Evolutionary conservation across 37 sponge, comb jelly and placozoan genomes (phyloP), one percentile per base, ranked within the genome.

Genomic region (Beroe ovata): DNA sequence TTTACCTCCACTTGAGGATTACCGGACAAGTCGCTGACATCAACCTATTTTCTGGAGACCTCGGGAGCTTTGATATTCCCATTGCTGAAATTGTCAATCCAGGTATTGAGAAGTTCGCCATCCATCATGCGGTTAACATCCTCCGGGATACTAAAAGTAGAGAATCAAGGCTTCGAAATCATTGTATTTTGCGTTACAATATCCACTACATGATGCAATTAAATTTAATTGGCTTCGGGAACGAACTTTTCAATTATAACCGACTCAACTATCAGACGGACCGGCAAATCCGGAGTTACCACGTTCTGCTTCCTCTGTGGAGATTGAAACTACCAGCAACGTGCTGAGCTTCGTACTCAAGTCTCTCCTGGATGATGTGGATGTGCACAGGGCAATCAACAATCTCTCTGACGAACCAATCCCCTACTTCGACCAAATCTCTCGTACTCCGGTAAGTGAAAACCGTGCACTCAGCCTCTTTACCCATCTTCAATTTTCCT

Each of bases 401-500:
- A 71, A 88, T 18, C 60, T 97, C 0, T 84, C 42, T 29, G 60
- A 92, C 16, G 97, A 97, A 71, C 93, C 94, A 0, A 64, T 95
- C 0, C 95, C 95, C n/a, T 97, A 91, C 88, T 95, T 95, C 66
- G 29, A 59, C 47, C 96, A 96, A 88, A 93, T 94, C 64, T 29
- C 69, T 66, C 32, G 69, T 34, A 26, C 69, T 34, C 36, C 25
- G 69, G 69, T 66, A 34, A 32, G 69, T 66, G 14, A n/a, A n/a
- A n/a, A n/a, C n/a, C n/a, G n/a, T n/a, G n/a, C n/a, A n/a, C n/a
- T n/a, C n/a, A n/a, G n/a, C n/a, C n/a, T n/a, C n/a, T n/a, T n/a
- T n/a, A n/a, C n/a, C n/a, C n/a, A n/a, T n/a, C n/a, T n/a, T n/a
- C n/a, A n/a, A n/a, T n/a, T n/a, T n/a, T n/a, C n/a, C n/a, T n/a